These are phyloP conservation scores for Eubasilissa splendida DNA, from an alignment of 2,888 invertebrate genomes.

Conservation along the genomic window DNA sequence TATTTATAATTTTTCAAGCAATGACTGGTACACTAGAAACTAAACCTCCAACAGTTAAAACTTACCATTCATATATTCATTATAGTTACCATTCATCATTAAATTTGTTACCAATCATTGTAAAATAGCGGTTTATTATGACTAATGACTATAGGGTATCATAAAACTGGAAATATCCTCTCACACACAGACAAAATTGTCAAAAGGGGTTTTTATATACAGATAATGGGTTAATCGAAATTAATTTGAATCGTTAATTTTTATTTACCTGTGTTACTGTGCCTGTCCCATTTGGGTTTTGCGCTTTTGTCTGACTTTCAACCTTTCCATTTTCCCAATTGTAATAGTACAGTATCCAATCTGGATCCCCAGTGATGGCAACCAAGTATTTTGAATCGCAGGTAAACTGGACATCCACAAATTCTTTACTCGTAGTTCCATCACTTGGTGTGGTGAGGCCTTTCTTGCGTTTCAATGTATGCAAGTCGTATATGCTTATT, in stretches of 20 bases:
- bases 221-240: not conserved
- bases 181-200: too few species aligned
- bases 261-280: conserved; percentile 73
- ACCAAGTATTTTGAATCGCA: conserved; percentile 87
- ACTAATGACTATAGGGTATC: too few species aligned
- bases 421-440: conserved; percentile 75
- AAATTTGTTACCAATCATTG: too few species aligned
- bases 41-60: too few species aligned
- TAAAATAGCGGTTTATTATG: too few species aligned
- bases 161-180: too few species aligned
- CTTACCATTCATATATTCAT: too few species aligned
- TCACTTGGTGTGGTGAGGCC: conserved; percentile 77
- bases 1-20: too few species aligned
- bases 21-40: too few species aligned
- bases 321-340: conserved; percentile 88
- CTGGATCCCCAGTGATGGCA: conserved; percentile 87
- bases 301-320: conserved; percentile 82
- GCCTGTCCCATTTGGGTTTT: conserved; percentile 79
- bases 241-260: not conserved
- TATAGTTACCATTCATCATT: too few species aligned
- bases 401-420: conserved; percentile 84
- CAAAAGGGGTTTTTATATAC: not conserved
- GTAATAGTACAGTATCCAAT: conserved; percentile 86
- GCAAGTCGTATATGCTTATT: conserved; percentile 81
- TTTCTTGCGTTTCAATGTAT: conserved; percentile 79